Percentiles rank a stretch among this genome's conserved stretches.
phyloP scores from a whole-genome alignment of 1,140 invertebrate genomes.

The Meloidogyne floridensis region DNA sequence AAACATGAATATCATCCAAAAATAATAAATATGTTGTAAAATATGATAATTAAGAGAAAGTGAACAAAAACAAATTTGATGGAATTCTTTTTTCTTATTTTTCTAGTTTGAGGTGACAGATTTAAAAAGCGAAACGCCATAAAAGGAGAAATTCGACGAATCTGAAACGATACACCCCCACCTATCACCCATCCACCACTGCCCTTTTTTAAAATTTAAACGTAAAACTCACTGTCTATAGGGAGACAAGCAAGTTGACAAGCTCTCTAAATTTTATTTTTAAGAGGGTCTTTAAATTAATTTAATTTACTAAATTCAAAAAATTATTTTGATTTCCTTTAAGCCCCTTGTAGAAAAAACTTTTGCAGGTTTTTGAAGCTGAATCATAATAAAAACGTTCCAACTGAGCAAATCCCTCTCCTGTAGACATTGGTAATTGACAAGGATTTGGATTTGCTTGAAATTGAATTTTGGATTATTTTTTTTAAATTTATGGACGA shows the following conservation, averaged over 20 bases:
- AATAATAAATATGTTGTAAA: no score
- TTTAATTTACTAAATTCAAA: conserved; percentile 47
- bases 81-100: no score
- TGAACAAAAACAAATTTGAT: no score
- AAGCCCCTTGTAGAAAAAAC: conserved; percentile 68
- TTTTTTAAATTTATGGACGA: not conserved
- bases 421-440: conserved; percentile 65
- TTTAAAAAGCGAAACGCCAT: no score
- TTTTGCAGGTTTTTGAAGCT: conserved; percentile 63
- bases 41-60: no score
- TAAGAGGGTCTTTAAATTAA: no score
- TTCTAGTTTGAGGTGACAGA: no score
- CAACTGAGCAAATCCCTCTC: conserved; percentile 58
- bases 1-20: no score
- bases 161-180: no score
- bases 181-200: no score
- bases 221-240: conserved; percentile 45
- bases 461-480: conserved; percentile 18
- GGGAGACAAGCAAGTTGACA: conserved; percentile 65
- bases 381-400: conserved; percentile 67
- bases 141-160: no score
- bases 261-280: conserved; percentile 50
- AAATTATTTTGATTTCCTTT: conserved; percentile 69
- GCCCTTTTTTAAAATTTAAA: no score
- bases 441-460: conserved; percentile 57